Conservation (phyloP, 2,113 vertebrate genomes). For the Microtus ochrogaster region DNA sequence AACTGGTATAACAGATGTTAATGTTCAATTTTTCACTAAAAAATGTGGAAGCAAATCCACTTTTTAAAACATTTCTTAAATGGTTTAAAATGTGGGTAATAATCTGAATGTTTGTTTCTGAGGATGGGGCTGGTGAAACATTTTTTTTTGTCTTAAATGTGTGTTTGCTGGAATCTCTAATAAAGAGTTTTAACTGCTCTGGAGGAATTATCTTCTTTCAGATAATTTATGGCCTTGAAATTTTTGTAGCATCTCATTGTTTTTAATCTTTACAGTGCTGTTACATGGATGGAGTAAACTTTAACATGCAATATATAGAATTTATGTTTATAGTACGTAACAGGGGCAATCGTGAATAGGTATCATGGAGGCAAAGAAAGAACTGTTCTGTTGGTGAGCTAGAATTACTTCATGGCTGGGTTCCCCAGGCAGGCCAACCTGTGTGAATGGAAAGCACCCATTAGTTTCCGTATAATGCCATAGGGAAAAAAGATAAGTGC, state of each 20-base stretch:
- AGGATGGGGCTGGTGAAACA: not conserved
- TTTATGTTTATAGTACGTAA: not conserved
- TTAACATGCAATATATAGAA: not conserved
- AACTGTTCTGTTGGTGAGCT: not conserved
- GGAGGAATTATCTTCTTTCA: conserved; percentile 35
- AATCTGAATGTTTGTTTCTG: not conserved
- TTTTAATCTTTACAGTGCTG: not conserved
- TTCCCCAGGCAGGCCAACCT: not conserved
- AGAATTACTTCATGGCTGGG: not conserved
- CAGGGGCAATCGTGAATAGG: not conserved
- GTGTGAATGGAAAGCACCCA: not conserved
- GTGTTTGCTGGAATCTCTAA: not conserved
- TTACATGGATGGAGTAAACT: not conserved
- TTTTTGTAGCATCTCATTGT: not conserved
- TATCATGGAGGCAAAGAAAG: not conserved
- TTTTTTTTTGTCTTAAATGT: not conserved
- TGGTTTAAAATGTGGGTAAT: not conserved
- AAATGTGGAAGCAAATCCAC: conserved; percentile 1
- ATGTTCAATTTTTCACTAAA: conserved; percentile 24
- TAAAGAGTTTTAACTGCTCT: not conserved
- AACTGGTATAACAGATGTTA: not conserved
- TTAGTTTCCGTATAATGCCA: not conserved
- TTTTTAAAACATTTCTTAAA: not conserved
- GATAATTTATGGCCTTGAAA: not conserved
- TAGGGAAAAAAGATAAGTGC: not conserved